These are phyloP conservation scores for Tipula vernalis DNA, from an alignment of 2,888 invertebrate genomes.

Conservation along the genomic window DNA sequence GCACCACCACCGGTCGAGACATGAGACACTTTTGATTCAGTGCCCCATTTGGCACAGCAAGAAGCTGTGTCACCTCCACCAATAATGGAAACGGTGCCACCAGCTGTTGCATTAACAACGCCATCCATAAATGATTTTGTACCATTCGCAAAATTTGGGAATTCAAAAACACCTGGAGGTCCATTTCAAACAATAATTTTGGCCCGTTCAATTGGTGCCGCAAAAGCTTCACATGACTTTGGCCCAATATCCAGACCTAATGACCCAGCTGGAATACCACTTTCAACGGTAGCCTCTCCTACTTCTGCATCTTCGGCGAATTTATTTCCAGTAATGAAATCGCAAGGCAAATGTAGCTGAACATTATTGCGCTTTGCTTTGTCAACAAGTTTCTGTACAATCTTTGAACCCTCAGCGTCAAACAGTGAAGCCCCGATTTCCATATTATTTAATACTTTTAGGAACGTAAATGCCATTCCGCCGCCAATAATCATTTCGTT, in stretches of 20 bases:
- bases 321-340: conserved; percentile 90
- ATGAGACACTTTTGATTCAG: conserved; percentile 90
- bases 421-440: conserved; percentile 92
- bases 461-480: conserved; percentile 98
- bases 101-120: conserved; percentile 77
- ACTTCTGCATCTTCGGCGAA: conserved; percentile 85
- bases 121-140: conserved; percentile 90
- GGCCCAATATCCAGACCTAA: conserved; percentile 95
- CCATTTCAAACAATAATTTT: conserved; percentile 99
- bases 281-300: conserved; percentile 60
- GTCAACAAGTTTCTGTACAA: conserved; percentile 75
- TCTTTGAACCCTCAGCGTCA: conserved; percentile 93
- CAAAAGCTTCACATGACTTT: conserved; percentile 67
- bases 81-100: conserved; percentile 79
- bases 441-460: conserved; percentile 85
- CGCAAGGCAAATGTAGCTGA: conserved; percentile 85
- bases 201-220: conserved; percentile 71
- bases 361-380: conserved; percentile 90
- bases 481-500: conserved; percentile 99
- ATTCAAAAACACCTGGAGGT: conserved; percentile 98
- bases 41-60: conserved; percentile 90
- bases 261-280: conserved; percentile 85
- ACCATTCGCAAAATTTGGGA: conserved; percentile 82
- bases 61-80: conserved; percentile 97
- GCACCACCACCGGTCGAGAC: conserved; percentile 92